Evolutionary conservation across 2,113 vertebrate species (phyloP).

Genomic region (Theristicus caerulescens): DNA sequence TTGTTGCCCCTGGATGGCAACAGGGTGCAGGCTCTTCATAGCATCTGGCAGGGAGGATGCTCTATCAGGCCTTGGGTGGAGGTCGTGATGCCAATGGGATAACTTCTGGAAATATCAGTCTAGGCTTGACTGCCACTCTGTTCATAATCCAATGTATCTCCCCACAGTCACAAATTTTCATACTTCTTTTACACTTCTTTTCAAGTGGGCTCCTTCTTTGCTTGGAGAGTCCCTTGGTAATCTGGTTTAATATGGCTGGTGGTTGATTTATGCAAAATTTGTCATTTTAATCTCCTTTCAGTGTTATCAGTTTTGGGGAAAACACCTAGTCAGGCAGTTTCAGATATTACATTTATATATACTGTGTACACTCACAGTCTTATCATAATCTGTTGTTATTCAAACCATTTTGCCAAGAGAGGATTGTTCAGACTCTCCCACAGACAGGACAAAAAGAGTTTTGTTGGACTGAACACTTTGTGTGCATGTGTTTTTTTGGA

Average conservation of each 20-base stretch:
- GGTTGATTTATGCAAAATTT: neutral
- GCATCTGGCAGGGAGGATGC: neutral
- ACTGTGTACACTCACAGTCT: neutral
- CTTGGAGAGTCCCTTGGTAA: neutral
- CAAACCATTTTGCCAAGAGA: neutral
- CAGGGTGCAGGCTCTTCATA: neutral
- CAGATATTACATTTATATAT: neutral
- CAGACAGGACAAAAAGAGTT: neutral
- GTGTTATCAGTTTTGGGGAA: neutral
- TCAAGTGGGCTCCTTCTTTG: neutral
- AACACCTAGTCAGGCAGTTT: neutral
- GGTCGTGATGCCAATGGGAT: too few species aligned
- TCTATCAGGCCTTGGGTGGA: neutral
- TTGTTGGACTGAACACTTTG: neutral
- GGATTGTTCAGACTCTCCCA: neutral
- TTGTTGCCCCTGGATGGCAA: neutral
- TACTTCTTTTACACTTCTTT: neutral
- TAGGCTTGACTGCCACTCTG: neutral
- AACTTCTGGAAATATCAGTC: neutral
- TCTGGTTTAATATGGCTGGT: neutral
- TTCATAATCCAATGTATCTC: neutral
- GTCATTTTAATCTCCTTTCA: neutral
- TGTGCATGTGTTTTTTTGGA: rapidly evolving
- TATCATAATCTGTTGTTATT: neutral
- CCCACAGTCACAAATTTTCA: neutral